Conservation (phyloP, 2,797 vertebrate species). For the Octomys mimax region DNA sequence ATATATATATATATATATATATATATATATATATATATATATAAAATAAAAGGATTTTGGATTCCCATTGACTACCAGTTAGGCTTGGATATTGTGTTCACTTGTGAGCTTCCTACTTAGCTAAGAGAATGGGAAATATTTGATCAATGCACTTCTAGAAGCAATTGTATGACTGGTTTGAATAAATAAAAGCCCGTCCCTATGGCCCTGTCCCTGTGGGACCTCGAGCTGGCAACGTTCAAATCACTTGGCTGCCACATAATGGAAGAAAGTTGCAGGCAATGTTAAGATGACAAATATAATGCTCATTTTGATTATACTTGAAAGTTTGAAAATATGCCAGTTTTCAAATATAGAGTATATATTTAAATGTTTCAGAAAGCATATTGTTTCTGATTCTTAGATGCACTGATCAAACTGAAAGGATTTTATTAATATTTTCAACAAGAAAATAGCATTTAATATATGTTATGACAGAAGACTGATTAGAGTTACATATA, state of each 20-base stretch:
- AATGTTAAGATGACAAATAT: neutral
- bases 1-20: too few relatives aligned
- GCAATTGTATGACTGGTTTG: neutral
- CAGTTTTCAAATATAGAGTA: neutral
- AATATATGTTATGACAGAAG: neutral
- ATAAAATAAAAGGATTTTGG: neutral
- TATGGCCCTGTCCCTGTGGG: neutral
- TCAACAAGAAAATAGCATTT: neutral
- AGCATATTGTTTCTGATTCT: slow-evolving; percentile 2
- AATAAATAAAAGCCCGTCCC: neutral
- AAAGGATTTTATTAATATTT: slow-evolving; percentile 31
- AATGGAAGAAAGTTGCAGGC: neutral
- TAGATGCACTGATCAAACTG: slow-evolving; percentile 34
- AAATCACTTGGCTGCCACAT: neutral
- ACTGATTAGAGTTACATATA: neutral
- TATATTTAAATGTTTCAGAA: neutral
- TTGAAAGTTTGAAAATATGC: slow-evolving; percentile 5
- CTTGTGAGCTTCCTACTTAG: neutral
- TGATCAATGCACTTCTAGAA: neutral
- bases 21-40: too few relatives aligned
- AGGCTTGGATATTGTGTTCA: neutral
- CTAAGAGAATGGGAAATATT: neutral
- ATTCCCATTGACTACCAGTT: neutral
- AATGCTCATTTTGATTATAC: neutral
- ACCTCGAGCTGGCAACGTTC: neutral